These are phyloP conservation scores for Rhogogaster chlorosoma DNA, from an alignment of 2,888 invertebrate species.

Conservation along the genomic window DNA sequence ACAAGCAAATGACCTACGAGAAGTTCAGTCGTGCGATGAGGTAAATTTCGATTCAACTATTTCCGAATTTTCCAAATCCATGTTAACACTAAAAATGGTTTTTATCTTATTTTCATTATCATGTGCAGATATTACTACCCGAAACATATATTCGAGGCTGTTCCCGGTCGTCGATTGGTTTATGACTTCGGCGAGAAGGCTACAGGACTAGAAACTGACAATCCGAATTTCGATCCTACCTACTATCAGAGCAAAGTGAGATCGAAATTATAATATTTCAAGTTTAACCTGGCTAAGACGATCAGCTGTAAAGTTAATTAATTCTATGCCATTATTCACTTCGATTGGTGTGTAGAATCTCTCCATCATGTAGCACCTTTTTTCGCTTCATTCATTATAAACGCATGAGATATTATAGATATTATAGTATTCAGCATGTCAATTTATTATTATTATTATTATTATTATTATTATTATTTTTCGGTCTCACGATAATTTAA, in stretches of 20 bases:
- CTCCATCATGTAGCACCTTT: neutral
- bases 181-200: constrained; percentile 92
- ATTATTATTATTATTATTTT: no score
- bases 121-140: constrained; percentile 87
- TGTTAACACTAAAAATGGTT: neutral
- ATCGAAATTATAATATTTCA: neutral
- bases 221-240: constrained; percentile 78
- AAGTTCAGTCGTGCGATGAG: constrained; percentile 95
- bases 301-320: neutral
- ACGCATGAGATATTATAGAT: neutral
- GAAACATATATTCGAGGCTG: constrained; percentile 87
- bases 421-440: neutral
- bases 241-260: neutral
- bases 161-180: constrained; percentile 87
- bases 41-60: constrained; percentile 74
- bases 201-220: constrained; percentile 86
- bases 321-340: neutral
- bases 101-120: constrained; percentile 6
- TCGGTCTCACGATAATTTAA: neutral
- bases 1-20: constrained; percentile 95
- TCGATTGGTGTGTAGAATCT: neutral
- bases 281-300: neutral
- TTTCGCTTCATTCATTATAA: neutral
- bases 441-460: no score
- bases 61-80: neutral